Evolutionary conservation across 2,113 vertebrate species (phyloP).

Genomic region (Tupaia tana): DNA sequence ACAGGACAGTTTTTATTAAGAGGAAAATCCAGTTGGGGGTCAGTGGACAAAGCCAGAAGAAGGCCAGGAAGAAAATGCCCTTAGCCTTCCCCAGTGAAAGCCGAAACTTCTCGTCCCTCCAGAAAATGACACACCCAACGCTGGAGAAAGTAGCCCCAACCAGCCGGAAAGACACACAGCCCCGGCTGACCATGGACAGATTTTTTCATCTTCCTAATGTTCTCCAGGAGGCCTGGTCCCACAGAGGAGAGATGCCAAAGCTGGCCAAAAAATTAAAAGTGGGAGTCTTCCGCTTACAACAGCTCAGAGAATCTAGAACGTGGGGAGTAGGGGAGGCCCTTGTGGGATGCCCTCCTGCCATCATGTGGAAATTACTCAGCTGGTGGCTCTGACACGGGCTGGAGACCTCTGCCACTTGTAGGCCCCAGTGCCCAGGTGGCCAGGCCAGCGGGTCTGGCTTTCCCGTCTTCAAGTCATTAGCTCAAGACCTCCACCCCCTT

Average conservation of each 20-base stretch:
- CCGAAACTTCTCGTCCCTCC: not conserved
- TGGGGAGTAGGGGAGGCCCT: not conserved
- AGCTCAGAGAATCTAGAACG: not conserved
- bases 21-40: not conserved
- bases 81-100: not conserved
- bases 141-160: not conserved
- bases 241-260: not conserved
- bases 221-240: conserved; percentile 49
- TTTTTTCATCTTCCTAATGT: conserved; percentile 32
- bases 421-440: not conserved
- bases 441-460: not conserved
- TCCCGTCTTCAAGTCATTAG: not conserved
- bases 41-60: not conserved
- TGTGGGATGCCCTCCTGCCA: rapidly evolving
- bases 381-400: not conserved
- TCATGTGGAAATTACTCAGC: not conserved
- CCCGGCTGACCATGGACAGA: not conserved
- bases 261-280: not conserved
- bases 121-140: not conserved
- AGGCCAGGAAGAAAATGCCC: not conserved
- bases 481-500: not conserved
- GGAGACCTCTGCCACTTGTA: rapidly evolving
- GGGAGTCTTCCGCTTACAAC: conserved; percentile 18
- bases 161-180: not conserved
- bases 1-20: not conserved